Evolutionary conservation across 2,113 vertebrate genomes (phyloP).

Genomic region (Gnathonemus longibarbis): DNA sequence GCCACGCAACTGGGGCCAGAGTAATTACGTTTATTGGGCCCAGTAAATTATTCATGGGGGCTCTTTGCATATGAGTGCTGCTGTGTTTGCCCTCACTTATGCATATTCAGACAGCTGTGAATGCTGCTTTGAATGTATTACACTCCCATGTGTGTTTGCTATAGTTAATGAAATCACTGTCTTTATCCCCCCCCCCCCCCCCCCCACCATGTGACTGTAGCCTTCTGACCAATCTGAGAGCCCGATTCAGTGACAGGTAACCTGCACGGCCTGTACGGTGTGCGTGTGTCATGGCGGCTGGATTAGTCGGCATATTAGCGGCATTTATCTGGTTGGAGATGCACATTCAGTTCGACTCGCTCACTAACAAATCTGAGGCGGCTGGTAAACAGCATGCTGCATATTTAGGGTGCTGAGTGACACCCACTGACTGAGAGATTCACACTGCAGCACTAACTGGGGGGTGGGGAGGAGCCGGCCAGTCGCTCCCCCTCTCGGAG

Average conservation of each 20-base stretch:
- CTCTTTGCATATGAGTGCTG: slow-evolving; percentile 6
- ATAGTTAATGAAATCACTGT: background rate
- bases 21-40: background rate
- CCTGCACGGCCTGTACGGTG: slow-evolving; percentile 25
- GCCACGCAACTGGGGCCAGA: background rate
- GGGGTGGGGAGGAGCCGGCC: background rate
- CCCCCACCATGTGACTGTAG: slow-evolving; percentile 29
- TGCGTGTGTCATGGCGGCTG: background rate
- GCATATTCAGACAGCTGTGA: background rate
- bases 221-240: slow-evolving; percentile 42
- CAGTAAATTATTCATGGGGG: background rate
- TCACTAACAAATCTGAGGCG: background rate
- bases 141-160: background rate
- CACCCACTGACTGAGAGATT: background rate
- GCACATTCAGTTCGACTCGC: background rate
- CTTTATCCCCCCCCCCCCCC: slow-evolving; percentile 11
- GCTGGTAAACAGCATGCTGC: background rate
- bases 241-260: slow-evolving; percentile 45
- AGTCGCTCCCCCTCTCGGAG: background rate
- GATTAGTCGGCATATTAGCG: background rate
- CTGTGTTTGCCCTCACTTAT: background rate
- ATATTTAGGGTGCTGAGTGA: background rate
- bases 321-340: background rate
- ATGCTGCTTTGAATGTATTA: background rate
- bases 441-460: slow-evolving; percentile 8